Conservation (phyloP, 2,113 vertebrate genomes). For the Micronycteris hirsuta region DNA sequence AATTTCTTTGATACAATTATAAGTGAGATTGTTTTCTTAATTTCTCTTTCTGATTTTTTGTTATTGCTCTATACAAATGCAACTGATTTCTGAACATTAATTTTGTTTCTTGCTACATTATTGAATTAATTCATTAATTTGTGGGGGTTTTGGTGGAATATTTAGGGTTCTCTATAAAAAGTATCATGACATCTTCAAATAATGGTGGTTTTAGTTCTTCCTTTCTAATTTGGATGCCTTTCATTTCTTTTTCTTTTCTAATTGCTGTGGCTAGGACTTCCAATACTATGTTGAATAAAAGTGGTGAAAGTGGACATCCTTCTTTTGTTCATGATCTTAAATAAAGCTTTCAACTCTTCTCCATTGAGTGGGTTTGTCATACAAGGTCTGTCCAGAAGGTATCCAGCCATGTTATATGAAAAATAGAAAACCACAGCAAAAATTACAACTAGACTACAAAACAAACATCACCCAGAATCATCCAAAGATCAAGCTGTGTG, state of each 20-base stretch:
- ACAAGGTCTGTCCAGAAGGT: no score
- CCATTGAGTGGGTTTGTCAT: not conserved
- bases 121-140: not conserved
- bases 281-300: not conserved
- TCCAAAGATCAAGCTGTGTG: no score
- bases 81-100: not conserved
- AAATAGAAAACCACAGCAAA: no score
- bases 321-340: not conserved
- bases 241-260: not conserved
- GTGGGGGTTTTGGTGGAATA: not conserved
- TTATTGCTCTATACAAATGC: not conserved
- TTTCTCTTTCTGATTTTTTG: not conserved
- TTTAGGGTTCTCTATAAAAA: not conserved
- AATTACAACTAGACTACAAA: no score
- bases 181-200: not conserved
- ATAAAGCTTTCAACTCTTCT: not conserved
- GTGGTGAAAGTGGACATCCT: not conserved
- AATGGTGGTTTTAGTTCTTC: not conserved
- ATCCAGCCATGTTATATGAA: no score
- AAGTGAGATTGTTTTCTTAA: not conserved
- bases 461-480: no score
- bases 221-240: not conserved
- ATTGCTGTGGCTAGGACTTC: not conserved
- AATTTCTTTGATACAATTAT: not conserved
- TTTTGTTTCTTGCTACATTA: not conserved